Evolutionary conservation across 2,888 invertebrate genomes (phyloP).

Genomic region (Harpalus rufipes): DNA sequence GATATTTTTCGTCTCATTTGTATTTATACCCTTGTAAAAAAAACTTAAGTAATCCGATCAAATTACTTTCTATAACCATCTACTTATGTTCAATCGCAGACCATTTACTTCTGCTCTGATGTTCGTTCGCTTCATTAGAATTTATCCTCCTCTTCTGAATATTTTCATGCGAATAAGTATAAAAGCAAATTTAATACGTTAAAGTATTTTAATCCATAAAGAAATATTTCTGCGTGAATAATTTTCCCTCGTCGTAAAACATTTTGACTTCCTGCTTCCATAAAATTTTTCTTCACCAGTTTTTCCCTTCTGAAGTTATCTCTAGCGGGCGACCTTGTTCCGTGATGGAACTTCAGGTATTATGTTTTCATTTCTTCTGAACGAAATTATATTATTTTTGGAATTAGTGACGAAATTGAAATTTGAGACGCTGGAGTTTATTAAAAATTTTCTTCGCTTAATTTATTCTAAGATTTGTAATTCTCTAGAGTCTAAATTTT

Average conservation of each 20-base stretch:
- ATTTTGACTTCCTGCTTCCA: constrained; percentile 8
- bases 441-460: constrained; percentile 6
- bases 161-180: constrained; percentile 34
- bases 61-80: constrained; percentile 12
- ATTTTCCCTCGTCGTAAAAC: constrained; percentile 37
- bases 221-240: constrained; percentile 19
- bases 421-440: constrained; percentile 2
- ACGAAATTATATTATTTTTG: constrained; percentile 34
- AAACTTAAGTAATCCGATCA: constrained; percentile 15
- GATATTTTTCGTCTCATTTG: constrained; percentile 39
- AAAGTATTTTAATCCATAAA: constrained; percentile 40
- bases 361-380: constrained; percentile 41
- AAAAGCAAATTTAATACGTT: constrained; percentile 41
- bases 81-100: constrained; percentile 19
- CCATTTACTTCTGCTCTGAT: constrained; percentile 29
- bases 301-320: constrained; percentile 18
- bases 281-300: neutral
- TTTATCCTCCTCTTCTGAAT: constrained; percentile 30
- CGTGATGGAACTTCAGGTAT: constrained; percentile 26
- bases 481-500: neutral
- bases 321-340: neutral
- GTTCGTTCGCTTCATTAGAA: constrained; percentile 41
- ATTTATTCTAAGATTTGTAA: constrained; percentile 1
- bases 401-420: constrained; percentile 18
- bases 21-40: constrained; percentile 19